Percentiles rank a stretch among this genome's conserved stretches.
Conservation (phyloP, 1,140 invertebrate genomes). For the Sitophilus oryzae region DNA sequence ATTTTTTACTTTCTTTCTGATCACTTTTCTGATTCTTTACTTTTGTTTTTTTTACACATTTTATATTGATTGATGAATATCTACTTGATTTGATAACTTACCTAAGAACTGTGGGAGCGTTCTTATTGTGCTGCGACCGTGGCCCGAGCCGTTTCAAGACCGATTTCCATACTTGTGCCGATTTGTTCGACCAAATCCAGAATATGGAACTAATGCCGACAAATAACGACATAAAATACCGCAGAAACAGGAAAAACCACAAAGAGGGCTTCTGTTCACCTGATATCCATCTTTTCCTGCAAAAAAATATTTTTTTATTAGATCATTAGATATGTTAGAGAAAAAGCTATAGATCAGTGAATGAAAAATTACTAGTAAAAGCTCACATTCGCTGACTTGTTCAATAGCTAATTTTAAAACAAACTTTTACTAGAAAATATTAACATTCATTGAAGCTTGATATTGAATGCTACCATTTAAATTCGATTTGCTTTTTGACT, state of each 20-base stretch:
- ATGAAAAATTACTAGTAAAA: too few species aligned
- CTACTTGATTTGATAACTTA: constrained; percentile 1
- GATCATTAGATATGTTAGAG: too few species aligned
- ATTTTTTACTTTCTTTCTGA: too few species aligned
- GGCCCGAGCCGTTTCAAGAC: constrained; percentile 45
- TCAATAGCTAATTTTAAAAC: too few species aligned
- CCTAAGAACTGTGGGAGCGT: constrained; percentile 8
- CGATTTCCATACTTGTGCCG: constrained; percentile 56
- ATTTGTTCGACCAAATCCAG: constrained; percentile 74
- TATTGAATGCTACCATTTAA: neutral
- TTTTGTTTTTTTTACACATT: too few species aligned
- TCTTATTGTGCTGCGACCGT: constrained; percentile 43
- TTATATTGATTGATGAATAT: too few species aligned
- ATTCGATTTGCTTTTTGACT: neutral
- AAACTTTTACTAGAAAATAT: too few species aligned
- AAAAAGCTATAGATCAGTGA: too few species aligned
- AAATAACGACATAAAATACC: constrained; percentile 63
- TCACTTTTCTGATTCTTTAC: too few species aligned
- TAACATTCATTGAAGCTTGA: too few species aligned
- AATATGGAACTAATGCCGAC: constrained; percentile 65
- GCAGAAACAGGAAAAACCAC: constrained; percentile 48
- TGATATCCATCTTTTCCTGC: constrained; percentile 57
- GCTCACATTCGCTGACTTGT: too few species aligned
- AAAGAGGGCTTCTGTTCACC: constrained; percentile 46
- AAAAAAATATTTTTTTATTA: too few species aligned